phyloP scores from a whole-genome alignment of 1,140 invertebrate genomes.

The Papilio aristodemus region DNA sequence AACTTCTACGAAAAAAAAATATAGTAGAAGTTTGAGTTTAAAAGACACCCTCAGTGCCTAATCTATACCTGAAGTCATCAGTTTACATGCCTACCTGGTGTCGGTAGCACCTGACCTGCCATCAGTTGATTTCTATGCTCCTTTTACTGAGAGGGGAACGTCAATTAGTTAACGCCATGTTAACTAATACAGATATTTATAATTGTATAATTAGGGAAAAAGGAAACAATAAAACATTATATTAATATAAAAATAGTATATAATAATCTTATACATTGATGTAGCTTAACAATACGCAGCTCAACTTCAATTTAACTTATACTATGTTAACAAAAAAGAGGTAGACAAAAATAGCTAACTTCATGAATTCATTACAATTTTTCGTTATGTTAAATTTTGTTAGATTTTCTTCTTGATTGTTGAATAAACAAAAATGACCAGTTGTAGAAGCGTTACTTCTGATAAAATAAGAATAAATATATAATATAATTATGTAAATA shows the following conservation, averaged over 20 bases:
- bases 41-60: too few relatives aligned
- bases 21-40: too few relatives aligned
- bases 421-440: neutral
- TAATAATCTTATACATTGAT: constrained; percentile 13
- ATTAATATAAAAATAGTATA: constrained; percentile 26
- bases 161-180: too few relatives aligned
- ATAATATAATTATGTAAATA: neutral
- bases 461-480: neutral
- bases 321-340: neutral
- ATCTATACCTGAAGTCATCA: too few relatives aligned
- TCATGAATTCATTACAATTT: neutral
- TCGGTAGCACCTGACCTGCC: too few relatives aligned
- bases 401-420: neutral
- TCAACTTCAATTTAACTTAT: neutral
- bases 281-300: neutral
- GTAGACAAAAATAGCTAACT: neutral
- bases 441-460: neutral
- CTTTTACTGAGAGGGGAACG: too few relatives aligned
- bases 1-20: too few relatives aligned
- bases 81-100: too few relatives aligned
- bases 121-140: too few relatives aligned
- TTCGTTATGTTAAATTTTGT: neutral
- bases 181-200: too few relatives aligned
- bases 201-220: neutral
- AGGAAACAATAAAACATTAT: constrained; percentile 14